A percentile compares a stretch with the other conserved stretches of the same genome.
phyloP scores from a whole-genome alignment of 2,888 invertebrate genomes.

The Masnerella sp. region DNA sequence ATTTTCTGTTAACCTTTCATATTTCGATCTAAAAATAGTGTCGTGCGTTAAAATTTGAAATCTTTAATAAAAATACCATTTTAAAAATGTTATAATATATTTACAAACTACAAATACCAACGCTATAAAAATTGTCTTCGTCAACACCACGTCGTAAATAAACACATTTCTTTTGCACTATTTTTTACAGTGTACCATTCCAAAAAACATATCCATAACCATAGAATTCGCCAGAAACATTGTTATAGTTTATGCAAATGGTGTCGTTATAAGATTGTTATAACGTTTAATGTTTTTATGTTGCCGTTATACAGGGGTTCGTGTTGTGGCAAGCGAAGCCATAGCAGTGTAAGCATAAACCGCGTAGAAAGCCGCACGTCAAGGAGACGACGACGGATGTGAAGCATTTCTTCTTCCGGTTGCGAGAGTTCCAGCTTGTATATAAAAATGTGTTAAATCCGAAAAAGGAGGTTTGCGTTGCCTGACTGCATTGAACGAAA shows the following conservation, averaged over 20 bases:
- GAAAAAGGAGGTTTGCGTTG: slow-evolving; percentile 30
- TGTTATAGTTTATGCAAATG: slow-evolving; percentile 19
- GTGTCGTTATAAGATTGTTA: slow-evolving; percentile 42
- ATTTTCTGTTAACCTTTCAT: too few species aligned
- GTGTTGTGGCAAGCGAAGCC: slow-evolving; percentile 45
- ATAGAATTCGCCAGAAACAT: slow-evolving; percentile 12
- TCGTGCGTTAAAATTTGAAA: too few species aligned
- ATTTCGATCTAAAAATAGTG: too few species aligned
- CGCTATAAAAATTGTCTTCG: too few species aligned
- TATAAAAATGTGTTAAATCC: slow-evolving; percentile 51
- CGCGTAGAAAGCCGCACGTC: slow-evolving; percentile 50
- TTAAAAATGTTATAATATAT: too few species aligned
- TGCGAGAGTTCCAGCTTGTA: slow-evolving; percentile 37
- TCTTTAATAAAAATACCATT: too few species aligned
- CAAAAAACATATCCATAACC: too few species aligned
- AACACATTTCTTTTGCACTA: too few species aligned
- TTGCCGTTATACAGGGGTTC: slow-evolving; percentile 11
- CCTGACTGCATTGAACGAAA: slow-evolving; percentile 20
- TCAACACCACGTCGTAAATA: too few species aligned
- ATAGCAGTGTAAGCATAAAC: slow-evolving; percentile 49
- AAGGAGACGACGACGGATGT: slow-evolving; percentile 56
- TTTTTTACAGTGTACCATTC: too few species aligned
- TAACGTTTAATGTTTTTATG: slow-evolving; percentile 29
- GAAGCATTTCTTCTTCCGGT: slow-evolving; percentile 58
- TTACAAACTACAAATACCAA: too few species aligned